phyloP scores from a whole-genome alignment of 2,888 invertebrate genomes.

The Diloba caeruleocephala region DNA sequence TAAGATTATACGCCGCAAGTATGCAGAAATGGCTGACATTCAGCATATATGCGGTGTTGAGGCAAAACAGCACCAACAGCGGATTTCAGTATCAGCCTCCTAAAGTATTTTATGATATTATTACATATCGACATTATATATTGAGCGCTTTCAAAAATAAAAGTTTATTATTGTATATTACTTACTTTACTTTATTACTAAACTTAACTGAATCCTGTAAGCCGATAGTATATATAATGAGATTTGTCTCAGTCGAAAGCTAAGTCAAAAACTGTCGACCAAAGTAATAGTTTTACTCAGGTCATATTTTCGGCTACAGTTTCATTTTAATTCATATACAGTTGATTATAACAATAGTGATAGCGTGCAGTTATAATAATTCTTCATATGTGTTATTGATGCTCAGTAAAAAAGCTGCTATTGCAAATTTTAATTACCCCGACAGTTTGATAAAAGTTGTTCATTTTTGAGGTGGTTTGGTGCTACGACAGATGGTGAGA shows the following conservation, averaged over 20 bases:
- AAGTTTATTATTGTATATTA: too few species aligned
- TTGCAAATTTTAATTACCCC: slow-evolving; percentile 67
- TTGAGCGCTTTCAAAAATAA: too few species aligned
- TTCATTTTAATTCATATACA: slow-evolving; percentile 33
- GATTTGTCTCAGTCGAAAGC: slow-evolving; percentile 7
- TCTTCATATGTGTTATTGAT: slow-evolving; percentile 27
- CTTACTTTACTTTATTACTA: too few species aligned
- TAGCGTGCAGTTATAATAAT: slow-evolving; percentile 15
- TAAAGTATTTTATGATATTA: too few species aligned
- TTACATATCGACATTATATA: too few species aligned
- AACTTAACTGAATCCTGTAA: too few species aligned
- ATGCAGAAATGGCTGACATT: too few species aligned
- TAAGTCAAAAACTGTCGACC: slow-evolving; percentile 5
- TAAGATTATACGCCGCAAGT: too few species aligned
- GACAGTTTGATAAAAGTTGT: slow-evolving; percentile 66
- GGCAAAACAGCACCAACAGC: too few species aligned
- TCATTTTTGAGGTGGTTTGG: slow-evolving; percentile 73
- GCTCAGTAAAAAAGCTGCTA: slow-evolving; percentile 49
- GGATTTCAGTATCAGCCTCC: too few species aligned
- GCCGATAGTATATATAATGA: slow-evolving; percentile 1
- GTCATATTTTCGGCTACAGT: slow-evolving; percentile 23
- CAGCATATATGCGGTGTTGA: too few species aligned
- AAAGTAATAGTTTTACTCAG: slow-evolving; percentile 9
- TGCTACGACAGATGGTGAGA: slow-evolving; percentile 62
- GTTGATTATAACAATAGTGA: slow-evolving; percentile 40